Evolutionary conservation across 2,888 invertebrate genomes (phyloP), one percentile per base, ranked within the genome.

Genomic region (Capitulum mitella): DNA sequence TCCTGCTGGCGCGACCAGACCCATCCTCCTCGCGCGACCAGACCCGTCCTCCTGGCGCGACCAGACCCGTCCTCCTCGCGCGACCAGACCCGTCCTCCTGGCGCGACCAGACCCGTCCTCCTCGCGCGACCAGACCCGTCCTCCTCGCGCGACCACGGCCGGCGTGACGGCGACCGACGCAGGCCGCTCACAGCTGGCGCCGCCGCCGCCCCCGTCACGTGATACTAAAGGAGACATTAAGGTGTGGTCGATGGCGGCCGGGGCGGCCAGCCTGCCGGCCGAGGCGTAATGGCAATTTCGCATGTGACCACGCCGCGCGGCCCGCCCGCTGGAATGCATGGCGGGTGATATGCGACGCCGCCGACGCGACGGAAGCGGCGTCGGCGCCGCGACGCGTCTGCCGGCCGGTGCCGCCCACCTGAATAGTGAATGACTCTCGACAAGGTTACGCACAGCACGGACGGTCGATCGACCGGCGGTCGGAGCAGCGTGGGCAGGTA

Each of bases 321-420:
- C 51, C 19, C 14, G 22, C 19, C 2, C 51, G 22, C 19, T 6
- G 51, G 51, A 51, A 51, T 75, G 40, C 46, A 32, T 29, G 29
- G 22, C 75, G n/a, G 75, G 29, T 75, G 75, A 32, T 75, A 29
- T 43, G 78, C 32, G 46, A 51, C 74, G 37, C 14, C 22, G 34
- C 43, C 74, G 29, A 64, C 46, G 43, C 22, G 32, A 32, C 51
- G 37, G 29, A n/a, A 26, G 43, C 34, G 51, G 29, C 48, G 34
- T 46, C 43, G 12, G 43, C 12, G 43, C 6, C 43, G 43, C 43
- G 29, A 14, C 26, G 26, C 29, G 37, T 32, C 61, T 34, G 37
- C 64, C 26, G 26, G 34, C 3, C 26, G 26, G 16, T 64, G 37
- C 26, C 29, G 78, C 64, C 26, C 58, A 6, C 51, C 51, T 51